These are phyloP conservation scores for Venustoraphidia nigricollis DNA, from an alignment of 2,888 invertebrate genomes.

Conservation along the genomic window DNA sequence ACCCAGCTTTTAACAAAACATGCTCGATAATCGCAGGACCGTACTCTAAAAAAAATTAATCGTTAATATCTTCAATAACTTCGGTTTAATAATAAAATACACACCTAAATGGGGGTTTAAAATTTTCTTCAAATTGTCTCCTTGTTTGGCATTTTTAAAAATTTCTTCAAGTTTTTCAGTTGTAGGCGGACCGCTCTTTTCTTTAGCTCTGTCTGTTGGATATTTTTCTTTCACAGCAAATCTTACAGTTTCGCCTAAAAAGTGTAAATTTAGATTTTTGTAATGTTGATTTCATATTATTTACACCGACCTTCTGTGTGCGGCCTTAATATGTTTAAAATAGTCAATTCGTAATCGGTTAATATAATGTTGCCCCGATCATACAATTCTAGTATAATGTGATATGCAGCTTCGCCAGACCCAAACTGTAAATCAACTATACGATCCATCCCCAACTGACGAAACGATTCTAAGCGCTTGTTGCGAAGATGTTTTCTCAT, in stretches of 20 bases:
- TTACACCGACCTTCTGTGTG: slow-evolving; percentile 51
- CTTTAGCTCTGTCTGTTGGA: slow-evolving; percentile 61
- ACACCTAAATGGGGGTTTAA: slow-evolving; percentile 65
- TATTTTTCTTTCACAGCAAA: slow-evolving; percentile 91
- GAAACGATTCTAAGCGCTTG: slow-evolving; percentile 74
- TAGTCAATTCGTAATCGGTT: slow-evolving; percentile 79
- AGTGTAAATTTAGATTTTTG: too few relatives aligned
- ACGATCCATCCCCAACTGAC: slow-evolving; percentile 84
- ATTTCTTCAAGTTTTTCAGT: slow-evolving; percentile 39
- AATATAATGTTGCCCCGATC: slow-evolving; percentile 92
- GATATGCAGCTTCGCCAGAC: slow-evolving; percentile 81
- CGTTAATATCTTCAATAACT: not conserved
- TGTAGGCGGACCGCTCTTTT: slow-evolving; percentile 35
- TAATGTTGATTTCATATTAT: too few relatives aligned
- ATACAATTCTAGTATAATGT: slow-evolving; percentile 87
- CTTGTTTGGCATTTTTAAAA: slow-evolving; percentile 46
- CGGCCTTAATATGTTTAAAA: slow-evolving; percentile 83
- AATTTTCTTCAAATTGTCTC: slow-evolving; percentile 65
- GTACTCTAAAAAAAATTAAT: slow-evolving; percentile 45
- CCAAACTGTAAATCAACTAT: slow-evolving; percentile 94
- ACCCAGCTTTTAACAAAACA: slow-evolving; percentile 55
- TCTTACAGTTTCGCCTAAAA: slow-evolving; percentile 56
- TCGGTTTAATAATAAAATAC: slow-evolving; percentile 5
- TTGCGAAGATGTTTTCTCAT: slow-evolving; percentile 93
- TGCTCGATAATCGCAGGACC: slow-evolving; percentile 88